Evolutionary conservation across 1,140 invertebrate genomes (phyloP), one percentile per base, ranked within the genome.

Genomic region (Caenorhabditis briggsae): DNA sequence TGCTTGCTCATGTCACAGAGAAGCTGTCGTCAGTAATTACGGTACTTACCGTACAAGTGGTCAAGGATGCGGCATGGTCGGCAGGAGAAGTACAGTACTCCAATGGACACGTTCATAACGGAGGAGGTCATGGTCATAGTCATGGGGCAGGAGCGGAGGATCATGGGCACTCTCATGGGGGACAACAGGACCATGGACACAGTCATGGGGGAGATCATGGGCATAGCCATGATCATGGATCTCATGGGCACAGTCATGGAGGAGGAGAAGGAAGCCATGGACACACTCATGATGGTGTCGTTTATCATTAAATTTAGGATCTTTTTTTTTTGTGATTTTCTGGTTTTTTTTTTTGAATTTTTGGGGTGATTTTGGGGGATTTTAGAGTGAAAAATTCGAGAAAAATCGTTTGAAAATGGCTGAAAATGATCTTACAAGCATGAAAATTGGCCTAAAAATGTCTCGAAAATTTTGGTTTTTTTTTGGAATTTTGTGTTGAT

Each of bases 1-100:
- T 95, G 12, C 90, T 95, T 46, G 93, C 93, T 9, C 94, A 94
- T 89, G 94, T 95, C 33, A 93, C 94, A 87, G 93, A 94, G 87
- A 93, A 94, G 70, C 93, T 95, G 6, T 94, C 94, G 16, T 93
- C 93, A 78, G 90, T 95, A 48, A 94, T 95, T 9, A 93, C 93
- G 33, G 92, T 93, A 12, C 92, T 95, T n/a, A 94, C 93, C 2
- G 93, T 95, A 23, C 94, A 95, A 90, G 94, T 95, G 82, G 59
- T 84, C 41, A 83, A 85, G 55, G 74, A 85, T 78, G 64, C 74
- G 14, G 46, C 74, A 41, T 83, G 82, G 82, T 59, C 55, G 6
- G 58, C 55, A 48, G 82, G 55, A 83, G 82, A 83, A 23, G 82
- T 48, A 14, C 33, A 20, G 55, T 61, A 59, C 20, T 18, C 58